A percentile compares a stretch with the other conserved stretches of the same genome.
phyloP scores from a whole-genome alignment of 2,797 vertebrate species.

The Graptemys geographica region DNA sequence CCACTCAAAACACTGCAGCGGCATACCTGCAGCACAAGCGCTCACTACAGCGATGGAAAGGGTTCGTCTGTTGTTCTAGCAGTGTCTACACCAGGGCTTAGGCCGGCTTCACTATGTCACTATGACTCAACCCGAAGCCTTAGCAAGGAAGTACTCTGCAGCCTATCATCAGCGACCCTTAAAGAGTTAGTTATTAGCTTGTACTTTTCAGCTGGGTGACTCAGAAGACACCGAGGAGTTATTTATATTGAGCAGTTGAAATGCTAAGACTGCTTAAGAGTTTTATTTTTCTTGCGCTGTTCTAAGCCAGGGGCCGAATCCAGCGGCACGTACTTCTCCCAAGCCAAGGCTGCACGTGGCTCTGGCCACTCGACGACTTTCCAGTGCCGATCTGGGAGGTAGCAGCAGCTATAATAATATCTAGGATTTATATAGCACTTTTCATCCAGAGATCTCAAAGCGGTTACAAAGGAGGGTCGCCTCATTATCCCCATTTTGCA shows the following conservation, averaged over 20 bases:
- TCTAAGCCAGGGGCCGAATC: not conserved
- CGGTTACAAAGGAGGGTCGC: too few species aligned
- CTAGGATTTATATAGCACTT: rapidly evolving
- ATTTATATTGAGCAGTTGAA: conserved; percentile 38
- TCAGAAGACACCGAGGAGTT: conserved; percentile 45
- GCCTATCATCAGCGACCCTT: not conserved
- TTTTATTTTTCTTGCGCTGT: not conserved
- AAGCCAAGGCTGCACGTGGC: rapidly evolving
- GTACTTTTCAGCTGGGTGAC: conserved; percentile 48
- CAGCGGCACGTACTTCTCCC: rapidly evolving
- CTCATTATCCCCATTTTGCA: not conserved
- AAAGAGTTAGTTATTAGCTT: not conserved
- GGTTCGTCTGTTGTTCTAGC: not conserved
- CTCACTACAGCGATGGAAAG: not conserved
- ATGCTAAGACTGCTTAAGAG: not conserved
- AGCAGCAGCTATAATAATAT: not conserved
- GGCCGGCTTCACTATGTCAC: not conserved
- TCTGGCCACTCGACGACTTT: not conserved
- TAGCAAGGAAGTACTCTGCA: not conserved
- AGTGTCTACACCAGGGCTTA: not conserved
- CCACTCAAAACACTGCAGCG: not conserved
- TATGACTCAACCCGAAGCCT: not conserved
- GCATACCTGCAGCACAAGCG: too few species aligned
- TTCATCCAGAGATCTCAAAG: too few species aligned
- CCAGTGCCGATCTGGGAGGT: not conserved